phyloP scores from a whole-genome alignment of 2,888 invertebrate species.

The Bruchidius siliquastri region DNA sequence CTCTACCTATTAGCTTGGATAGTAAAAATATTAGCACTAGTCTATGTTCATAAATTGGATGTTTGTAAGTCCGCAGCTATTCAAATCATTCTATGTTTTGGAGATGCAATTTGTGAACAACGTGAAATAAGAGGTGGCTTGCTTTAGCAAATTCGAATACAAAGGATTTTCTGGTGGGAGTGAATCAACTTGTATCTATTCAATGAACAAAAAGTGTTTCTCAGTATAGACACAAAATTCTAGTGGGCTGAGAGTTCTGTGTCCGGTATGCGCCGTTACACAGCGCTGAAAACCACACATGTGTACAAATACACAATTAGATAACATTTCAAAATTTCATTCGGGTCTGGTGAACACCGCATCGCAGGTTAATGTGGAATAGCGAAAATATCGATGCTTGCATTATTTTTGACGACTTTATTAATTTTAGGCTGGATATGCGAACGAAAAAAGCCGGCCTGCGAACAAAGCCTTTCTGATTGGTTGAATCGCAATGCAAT shows the following conservation, averaged over 20 bases:
- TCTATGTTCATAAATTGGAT: too few species aligned
- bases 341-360: conserved; percentile 29
- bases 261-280: not conserved
- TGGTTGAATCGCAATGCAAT: conserved; percentile 50
- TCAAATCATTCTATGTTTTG: too few species aligned
- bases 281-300: conserved; percentile 14
- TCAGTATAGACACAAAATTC: not conserved
- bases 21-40: too few species aligned
- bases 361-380: conserved; percentile 22
- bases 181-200: too few species aligned
- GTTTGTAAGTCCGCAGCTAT: too few species aligned
- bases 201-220: too few species aligned
- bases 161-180: too few species aligned
- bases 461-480: conserved; percentile 48
- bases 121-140: too few species aligned
- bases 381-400: conserved; percentile 29
- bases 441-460: conserved; percentile 35
- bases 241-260: not conserved
- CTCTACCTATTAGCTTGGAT: too few species aligned
- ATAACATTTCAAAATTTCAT: conserved; percentile 35
- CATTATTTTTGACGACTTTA: conserved; percentile 38
- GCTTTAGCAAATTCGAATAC: too few species aligned
- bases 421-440: conserved; percentile 32
- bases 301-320: conserved; percentile 24
- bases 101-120: too few species aligned